These are phyloP conservation scores for Riparia riparia DNA, from an alignment of 2,113 vertebrate genomes.

Conservation along the genomic window DNA sequence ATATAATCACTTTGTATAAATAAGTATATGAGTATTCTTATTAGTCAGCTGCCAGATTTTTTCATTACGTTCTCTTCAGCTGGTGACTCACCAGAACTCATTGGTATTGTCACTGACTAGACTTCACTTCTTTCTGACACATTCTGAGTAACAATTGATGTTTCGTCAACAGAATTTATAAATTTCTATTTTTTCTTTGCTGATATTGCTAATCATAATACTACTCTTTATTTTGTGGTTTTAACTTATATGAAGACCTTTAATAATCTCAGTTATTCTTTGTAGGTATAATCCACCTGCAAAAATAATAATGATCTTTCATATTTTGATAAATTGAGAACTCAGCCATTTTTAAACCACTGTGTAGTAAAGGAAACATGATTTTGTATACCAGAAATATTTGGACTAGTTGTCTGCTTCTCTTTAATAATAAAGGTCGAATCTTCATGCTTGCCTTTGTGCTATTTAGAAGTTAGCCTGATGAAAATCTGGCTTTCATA, in stretches of 20 bases:
- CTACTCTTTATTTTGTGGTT: not conserved
- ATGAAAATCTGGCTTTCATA: not conserved
- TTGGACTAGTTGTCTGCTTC: not conserved
- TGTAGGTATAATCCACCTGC: not conserved
- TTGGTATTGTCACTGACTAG: not conserved
- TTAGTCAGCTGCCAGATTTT: not conserved
- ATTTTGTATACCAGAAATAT: not conserved
- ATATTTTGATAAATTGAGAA: not conserved
- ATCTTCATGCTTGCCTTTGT: not conserved
- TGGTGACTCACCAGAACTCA: not conserved
- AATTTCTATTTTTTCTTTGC: not conserved
- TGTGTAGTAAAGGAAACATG: not conserved
- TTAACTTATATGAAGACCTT: not conserved
- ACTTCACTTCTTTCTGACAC: not conserved
- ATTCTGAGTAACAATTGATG: not conserved
- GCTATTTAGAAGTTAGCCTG: not conserved
- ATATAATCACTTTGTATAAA: not conserved
- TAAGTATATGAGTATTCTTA: not conserved
- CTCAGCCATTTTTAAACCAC: not conserved
- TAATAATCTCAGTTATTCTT: not conserved
- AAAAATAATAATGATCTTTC: not conserved
- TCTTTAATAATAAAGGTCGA: not conserved
- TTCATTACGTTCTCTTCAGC: not conserved
- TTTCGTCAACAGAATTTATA: not conserved
- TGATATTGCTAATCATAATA: not conserved